Percentiles rank a stretch among this genome's conserved stretches.
These are phyloP conservation scores for Chrysina gloriosa DNA, from an alignment of 2,888 invertebrate species.

Conservation along the genomic window DNA sequence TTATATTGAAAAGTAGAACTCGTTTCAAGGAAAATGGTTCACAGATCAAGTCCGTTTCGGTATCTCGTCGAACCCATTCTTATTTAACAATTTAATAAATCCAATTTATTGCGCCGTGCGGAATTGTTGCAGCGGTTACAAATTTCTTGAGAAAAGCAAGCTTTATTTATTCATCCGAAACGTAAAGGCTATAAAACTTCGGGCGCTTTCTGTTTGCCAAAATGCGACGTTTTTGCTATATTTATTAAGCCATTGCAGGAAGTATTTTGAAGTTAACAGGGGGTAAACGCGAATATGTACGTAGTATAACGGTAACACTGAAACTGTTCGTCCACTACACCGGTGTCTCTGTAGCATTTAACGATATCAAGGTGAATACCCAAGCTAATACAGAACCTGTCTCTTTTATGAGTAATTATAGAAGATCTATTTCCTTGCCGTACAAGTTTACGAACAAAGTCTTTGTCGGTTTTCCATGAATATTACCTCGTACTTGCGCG, in stretches of 20 bases:
- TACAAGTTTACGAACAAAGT: background rate
- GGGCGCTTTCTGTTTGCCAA: background rate
- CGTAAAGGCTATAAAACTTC: background rate
- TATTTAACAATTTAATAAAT: too few relatives aligned
- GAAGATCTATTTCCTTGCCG: background rate
- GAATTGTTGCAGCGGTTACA: background rate
- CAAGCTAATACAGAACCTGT: background rate
- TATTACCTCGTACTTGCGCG: background rate
- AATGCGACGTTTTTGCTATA: background rate
- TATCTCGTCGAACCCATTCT: too few relatives aligned
- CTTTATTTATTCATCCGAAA: background rate
- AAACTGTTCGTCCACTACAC: background rate
- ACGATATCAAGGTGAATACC: conserved; percentile 3
- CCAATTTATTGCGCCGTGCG: too few relatives aligned
- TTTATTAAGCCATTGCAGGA: background rate
- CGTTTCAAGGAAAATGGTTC: too few relatives aligned
- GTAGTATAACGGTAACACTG: conserved; percentile 5
- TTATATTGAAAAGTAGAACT: background rate
- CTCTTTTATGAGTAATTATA: background rate
- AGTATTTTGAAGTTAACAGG: background rate
- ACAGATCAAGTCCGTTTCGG: too few relatives aligned
- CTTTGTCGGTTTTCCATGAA: background rate
- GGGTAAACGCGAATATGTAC: background rate
- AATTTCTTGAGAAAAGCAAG: conserved; percentile 1
- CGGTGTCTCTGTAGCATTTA: conserved; percentile 1